Base-by-base conservation (phyloP, 2,797 vertebrate genomes). In the Agapornis canus region DNA sequence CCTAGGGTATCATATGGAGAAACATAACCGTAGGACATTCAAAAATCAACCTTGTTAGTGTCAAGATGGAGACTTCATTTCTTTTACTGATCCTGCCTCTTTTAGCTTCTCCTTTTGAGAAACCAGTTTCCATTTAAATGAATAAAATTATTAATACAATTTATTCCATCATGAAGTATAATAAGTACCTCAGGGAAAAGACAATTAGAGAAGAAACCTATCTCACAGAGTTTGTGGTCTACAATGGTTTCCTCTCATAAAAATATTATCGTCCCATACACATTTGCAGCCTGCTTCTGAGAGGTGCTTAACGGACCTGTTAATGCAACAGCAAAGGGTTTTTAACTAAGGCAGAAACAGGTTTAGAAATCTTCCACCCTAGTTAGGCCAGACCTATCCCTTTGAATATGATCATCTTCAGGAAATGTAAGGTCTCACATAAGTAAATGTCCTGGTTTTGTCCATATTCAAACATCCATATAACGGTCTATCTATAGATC, bases 91-190 rank as follows among this genome's bases (percentile, higher is more conserved):
- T 89, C 61, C 54, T 69, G 26, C 10, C 35, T 83, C 49, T 73
- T 84, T 73, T 29, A 61, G 17, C 37, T 94, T 82, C 48, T 35
- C 15, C 21, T 72, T 92, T 90, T 90, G 43, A 85, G 52, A 90
- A 89, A 89, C 19, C 22, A 37, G 40, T 95, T 91, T 39, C n/a
- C 35, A 75, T 90, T 89, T 76, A 94, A 95, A 91, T 31, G 12
- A 75, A 95, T 73, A 87, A 70, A 94, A 93, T 89, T 82, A 82
- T 81, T 89, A 91, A 81, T 68, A 78, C 22, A 61, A 90, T 86
- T 91, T 94, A 86, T 85, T 72, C 81, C 45, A 78, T 11, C 1
- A 59, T 45, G 35, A 86, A 85, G 9, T n/a, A 56, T 70, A 81
- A 90, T 76, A 86, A 5, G 23, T 65, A 94, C 77, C 87, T 95